A percentile compares a stretch with the other conserved stretches of the same genome.
Conservation (phyloP, 2,113 vertebrate genomes). For the Diadophis punctatus region DNA sequence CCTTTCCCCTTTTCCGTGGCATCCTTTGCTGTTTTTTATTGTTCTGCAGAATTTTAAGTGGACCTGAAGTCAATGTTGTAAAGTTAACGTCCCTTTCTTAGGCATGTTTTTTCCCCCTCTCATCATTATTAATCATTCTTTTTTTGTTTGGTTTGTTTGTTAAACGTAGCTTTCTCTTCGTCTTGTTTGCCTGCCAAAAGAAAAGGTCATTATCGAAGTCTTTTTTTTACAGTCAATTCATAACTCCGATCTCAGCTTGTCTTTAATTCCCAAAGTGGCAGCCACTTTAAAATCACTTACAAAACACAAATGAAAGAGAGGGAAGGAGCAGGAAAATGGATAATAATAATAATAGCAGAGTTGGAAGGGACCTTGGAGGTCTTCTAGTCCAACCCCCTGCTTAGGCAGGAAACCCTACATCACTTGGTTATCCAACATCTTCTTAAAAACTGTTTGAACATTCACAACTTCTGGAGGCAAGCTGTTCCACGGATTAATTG, state of each 20-base stretch:
- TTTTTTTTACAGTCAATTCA: conserved; percentile 41
- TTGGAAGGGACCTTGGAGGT: no score
- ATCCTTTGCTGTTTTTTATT: neutral
- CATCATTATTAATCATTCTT: conserved; percentile 40
- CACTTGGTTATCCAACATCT: no score
- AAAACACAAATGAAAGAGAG: conserved; percentile 24
- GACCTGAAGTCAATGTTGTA: conserved; percentile 12
- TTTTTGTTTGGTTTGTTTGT: neutral
- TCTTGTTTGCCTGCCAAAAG: conserved; percentile 26
- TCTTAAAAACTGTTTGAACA: no score
- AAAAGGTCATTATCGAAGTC: conserved; percentile 27
- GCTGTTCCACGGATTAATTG: no score
- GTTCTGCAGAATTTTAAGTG: conserved; percentile 20
- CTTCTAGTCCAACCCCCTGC: no score
- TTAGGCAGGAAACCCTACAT: no score
- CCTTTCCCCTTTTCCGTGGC: neutral
- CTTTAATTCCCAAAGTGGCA: conserved; percentile 29
- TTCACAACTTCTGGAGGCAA: no score
- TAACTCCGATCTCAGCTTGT: conserved; percentile 23
- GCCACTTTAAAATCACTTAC: conserved; percentile 24
- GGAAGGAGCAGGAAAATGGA: neutral
- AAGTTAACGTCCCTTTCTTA: conserved; percentile 3
- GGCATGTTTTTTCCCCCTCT: conserved; percentile 30
- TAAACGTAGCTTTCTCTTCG: conserved; percentile 37
- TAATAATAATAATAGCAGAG: no score